Percentiles rank a stretch among this genome's conserved stretches.
phyloP scores from a whole-genome alignment of 1,140 invertebrate species.

The Ceratitis capitata region DNA sequence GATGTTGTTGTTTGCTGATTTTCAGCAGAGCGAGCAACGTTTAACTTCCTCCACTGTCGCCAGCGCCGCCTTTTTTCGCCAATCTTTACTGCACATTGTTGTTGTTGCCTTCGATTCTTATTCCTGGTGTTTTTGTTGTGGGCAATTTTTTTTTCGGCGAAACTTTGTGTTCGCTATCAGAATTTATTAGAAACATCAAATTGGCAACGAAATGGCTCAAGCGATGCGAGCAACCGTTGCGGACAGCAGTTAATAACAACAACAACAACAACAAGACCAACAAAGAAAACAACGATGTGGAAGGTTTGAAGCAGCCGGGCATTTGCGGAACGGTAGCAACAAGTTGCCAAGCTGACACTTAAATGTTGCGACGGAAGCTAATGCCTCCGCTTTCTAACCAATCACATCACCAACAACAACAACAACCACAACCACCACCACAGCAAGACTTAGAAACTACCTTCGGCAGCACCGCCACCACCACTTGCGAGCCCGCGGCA shows the following conservation, averaged over 20 bases:
- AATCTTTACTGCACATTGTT: neutral
- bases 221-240: neutral
- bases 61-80: neutral
- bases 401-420: neutral
- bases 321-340: constrained; percentile 30
- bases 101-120: neutral
- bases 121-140: neutral
- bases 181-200: constrained; percentile 32
- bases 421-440: neutral
- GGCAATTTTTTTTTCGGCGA: neutral
- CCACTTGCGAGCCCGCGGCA: neutral
- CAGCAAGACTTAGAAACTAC: no score
- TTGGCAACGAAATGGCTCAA: neutral
- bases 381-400: neutral
- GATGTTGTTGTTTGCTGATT: neutral
- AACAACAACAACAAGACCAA: neutral
- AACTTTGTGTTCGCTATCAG: neutral
- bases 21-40: neutral
- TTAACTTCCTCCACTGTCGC: neutral
- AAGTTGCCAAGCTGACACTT: constrained; percentile 27
- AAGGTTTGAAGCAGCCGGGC: no score
- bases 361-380: neutral
- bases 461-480: neutral
- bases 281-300: no score
- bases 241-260: neutral